Evolutionary conservation across 2,888 invertebrate genomes (phyloP).

Genomic region (Drosophila quasianomalipes): DNA sequence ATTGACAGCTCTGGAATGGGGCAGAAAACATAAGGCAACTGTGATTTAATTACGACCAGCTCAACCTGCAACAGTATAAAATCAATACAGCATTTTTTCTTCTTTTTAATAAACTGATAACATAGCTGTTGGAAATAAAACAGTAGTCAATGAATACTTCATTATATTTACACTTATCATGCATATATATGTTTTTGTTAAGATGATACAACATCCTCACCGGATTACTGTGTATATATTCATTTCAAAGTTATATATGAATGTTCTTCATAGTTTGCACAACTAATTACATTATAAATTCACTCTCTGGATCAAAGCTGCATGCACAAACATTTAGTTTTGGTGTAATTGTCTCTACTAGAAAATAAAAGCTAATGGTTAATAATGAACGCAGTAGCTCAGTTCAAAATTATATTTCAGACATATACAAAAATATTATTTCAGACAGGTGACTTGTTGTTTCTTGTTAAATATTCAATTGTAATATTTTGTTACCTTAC

Average conservation of each 20-base stretch:
- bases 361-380: neutral
- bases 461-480: neutral
- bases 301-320: neutral
- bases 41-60: slow-evolving; percentile 25
- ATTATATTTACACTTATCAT: neutral
- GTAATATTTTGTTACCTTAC: neutral
- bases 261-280: neutral
- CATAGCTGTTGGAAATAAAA: neutral
- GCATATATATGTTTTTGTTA: neutral
- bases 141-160: neutral
- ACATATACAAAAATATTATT: neutral
- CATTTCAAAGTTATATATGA: neutral
- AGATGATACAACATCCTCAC: neutral
- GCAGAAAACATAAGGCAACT: slow-evolving; percentile 16
- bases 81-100: neutral
- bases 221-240: neutral
- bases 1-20: slow-evolving; percentile 34
- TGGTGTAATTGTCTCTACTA: neutral
- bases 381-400: slow-evolving; percentile 2
- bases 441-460: slow-evolving; percentile 17
- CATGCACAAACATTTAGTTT: too few relatives aligned
- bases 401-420: neutral
- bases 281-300: neutral
- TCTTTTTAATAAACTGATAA: neutral
- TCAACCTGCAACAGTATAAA: slow-evolving; percentile 1